Percentiles rank a stretch among this genome's conserved stretches.
Evolutionary conservation across 2,797 vertebrate species (phyloP).

Genomic region (Tympanoctomys barrerae): DNA sequence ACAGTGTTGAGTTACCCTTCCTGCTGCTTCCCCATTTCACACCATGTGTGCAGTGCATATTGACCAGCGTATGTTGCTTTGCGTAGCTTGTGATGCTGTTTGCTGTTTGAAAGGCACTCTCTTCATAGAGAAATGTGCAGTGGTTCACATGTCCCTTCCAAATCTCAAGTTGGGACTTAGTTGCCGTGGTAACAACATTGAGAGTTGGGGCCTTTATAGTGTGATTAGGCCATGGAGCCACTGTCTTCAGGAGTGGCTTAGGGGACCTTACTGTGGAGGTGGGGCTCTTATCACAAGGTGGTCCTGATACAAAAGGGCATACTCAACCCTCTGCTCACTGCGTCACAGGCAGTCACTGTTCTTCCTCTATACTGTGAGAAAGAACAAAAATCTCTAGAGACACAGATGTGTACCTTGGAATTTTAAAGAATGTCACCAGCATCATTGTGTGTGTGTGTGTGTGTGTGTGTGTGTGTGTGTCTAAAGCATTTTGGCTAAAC

Average conservation of each 20-base stretch:
- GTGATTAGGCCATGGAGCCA: neutral
- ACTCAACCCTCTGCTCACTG: too few species aligned
- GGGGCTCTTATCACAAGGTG: neutral
- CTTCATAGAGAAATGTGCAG: neutral
- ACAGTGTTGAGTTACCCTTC: rapidly evolving
- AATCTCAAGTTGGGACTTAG: neutral
- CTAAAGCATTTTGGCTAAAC: neutral
- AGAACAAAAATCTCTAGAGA: too few species aligned
- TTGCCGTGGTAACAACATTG: too few species aligned
- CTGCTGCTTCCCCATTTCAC: rapidly evolving
- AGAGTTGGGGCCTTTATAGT: too few species aligned
- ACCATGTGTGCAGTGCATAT: rapidly evolving
- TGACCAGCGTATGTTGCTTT: too few species aligned
- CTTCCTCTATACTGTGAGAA: neutral
- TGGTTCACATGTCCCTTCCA: neutral
- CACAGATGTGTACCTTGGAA: neutral
- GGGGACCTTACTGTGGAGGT: neutral
- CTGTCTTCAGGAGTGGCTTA: neutral
- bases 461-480: neutral
- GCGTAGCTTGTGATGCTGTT: too few species aligned
- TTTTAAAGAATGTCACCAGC: neutral
- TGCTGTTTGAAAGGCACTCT: neutral
- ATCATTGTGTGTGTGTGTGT: too few species aligned
- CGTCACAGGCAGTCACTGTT: neutral
- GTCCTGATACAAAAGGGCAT: neutral